These are phyloP conservation scores for Crotalus viridis DNA, from an alignment of 2,113 vertebrate genomes.

Conservation along the genomic window DNA sequence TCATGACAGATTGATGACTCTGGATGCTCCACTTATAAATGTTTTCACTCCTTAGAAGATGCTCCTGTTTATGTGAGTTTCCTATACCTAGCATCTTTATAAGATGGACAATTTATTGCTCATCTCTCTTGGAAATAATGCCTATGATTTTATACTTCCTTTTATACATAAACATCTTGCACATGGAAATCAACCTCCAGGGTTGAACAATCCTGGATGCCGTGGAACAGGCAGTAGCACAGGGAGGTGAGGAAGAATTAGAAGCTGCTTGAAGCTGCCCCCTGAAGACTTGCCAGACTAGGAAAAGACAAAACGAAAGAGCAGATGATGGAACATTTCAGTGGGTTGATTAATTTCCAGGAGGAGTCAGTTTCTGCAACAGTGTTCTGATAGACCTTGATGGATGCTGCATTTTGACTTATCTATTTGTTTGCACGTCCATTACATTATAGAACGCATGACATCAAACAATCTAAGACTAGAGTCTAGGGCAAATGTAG, in stretches of 20 bases:
- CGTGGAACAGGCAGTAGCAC: neutral
- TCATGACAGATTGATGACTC: too few species aligned
- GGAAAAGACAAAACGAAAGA: neutral
- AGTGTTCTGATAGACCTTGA: neutral
- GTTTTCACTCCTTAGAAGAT: neutral
- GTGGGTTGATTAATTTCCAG: neutral
- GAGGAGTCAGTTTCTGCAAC: neutral
- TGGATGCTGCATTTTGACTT: neutral
- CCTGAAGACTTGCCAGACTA: neutral
- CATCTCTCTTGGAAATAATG: neutral
- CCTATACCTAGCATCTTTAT: neutral
- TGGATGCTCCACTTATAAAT: neutral
- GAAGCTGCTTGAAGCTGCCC: neutral
- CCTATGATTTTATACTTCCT: neutral
- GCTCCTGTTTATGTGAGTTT: neutral
- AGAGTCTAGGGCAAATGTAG: neutral
- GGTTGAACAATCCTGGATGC: neutral
- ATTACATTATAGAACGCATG: neutral
- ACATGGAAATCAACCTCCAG: neutral
- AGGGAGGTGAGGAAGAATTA: neutral
- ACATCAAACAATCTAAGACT: neutral
- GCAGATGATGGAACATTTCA: neutral
- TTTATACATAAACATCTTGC: neutral
- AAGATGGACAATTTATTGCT: neutral
- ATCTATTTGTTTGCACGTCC: neutral